Conservation (phyloP, 2,797 vertebrate genomes). For the Hydrocynus forskahlii region DNA sequence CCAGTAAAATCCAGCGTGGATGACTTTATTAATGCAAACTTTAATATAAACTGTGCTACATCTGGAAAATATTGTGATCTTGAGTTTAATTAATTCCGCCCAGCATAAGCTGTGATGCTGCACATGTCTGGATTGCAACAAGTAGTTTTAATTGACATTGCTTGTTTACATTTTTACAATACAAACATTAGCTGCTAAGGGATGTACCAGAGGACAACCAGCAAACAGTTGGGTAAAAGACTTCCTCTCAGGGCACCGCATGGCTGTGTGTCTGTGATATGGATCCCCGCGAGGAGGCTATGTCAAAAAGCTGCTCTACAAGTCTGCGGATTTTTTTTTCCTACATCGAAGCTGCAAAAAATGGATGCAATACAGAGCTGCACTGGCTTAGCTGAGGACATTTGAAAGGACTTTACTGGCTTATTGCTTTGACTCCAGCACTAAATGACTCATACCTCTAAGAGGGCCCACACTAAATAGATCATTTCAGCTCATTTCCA, state of each 20-base stretch:
- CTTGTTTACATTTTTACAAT: slow-evolving; percentile 58
- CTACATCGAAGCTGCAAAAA: slow-evolving; percentile 56
- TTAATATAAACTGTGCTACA: too few species aligned
- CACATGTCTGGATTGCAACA: slow-evolving; percentile 14
- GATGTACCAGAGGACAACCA: slow-evolving; percentile 44
- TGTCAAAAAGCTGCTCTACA: slow-evolving; percentile 65
- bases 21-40: too few species aligned
- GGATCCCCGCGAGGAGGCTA: slow-evolving; percentile 65
- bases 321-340: slow-evolving; percentile 39
- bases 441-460: slow-evolving; percentile 67
- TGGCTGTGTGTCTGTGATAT: slow-evolving; percentile 69
- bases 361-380: slow-evolving; percentile 43
- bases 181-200: slow-evolving; percentile 47
- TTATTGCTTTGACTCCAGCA: slow-evolving; percentile 65
- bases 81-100: neutral
- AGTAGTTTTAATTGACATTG: slow-evolving; percentile 16
- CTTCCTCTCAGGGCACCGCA: slow-evolving; percentile 42
- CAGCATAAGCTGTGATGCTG: neutral
- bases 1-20: too few species aligned
- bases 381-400: slow-evolving; percentile 44
- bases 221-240: slow-evolving; percentile 34
- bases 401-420: slow-evolving; percentile 59
- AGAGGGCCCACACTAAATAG: slow-evolving; percentile 70
- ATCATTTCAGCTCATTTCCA: slow-evolving; percentile 65
- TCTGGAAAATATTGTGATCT: too few species aligned